Conservation (phyloP, 1,140 invertebrate species). For the Drosophila oshimai region DNA sequence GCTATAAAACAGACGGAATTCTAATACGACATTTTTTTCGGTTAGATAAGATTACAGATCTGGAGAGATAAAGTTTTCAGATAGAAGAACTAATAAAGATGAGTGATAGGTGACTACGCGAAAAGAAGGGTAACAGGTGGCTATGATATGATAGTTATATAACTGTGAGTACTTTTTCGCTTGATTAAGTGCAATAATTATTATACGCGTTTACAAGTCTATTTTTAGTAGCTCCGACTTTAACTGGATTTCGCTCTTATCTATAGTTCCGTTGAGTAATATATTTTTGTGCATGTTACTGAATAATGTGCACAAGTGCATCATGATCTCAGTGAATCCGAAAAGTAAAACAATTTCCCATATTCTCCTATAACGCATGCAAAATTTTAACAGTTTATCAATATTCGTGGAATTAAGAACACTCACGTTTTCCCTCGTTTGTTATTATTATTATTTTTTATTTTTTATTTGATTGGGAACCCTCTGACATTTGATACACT, state of each 20-base stretch:
- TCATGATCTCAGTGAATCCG: slow-evolving; percentile 8
- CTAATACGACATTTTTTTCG: not conserved
- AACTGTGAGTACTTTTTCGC: not conserved
- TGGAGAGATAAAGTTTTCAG: not conserved
- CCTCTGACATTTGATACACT: slow-evolving; percentile 13
- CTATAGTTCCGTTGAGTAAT: not conserved
- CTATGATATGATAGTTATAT: not conserved
- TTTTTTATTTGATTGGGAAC: not conserved
- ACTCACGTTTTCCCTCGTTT: not conserved
- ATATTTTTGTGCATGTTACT: not conserved
- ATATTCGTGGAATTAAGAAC: slow-evolving; percentile 1
- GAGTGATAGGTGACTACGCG: not conserved
- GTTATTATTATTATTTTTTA: not conserved
- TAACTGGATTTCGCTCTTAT: not conserved
- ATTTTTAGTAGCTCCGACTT: not conserved
- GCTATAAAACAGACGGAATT: not conserved
- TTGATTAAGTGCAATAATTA: not conserved
- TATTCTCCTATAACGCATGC: slow-evolving; percentile 18
- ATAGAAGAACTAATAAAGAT: slow-evolving; percentile 1
- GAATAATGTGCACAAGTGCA: slow-evolving; percentile 2
- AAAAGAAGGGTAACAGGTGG: not conserved
- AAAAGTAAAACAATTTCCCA: slow-evolving; percentile 7
- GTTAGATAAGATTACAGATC: slow-evolving; percentile 28
- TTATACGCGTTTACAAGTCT: not conserved
- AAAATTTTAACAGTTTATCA: slow-evolving; percentile 1